A percentile compares a stretch with the other conserved stretches of the same genome.
Conservation (phyloP, 2,797 vertebrate species). For the Artibeus lituratus region DNA sequence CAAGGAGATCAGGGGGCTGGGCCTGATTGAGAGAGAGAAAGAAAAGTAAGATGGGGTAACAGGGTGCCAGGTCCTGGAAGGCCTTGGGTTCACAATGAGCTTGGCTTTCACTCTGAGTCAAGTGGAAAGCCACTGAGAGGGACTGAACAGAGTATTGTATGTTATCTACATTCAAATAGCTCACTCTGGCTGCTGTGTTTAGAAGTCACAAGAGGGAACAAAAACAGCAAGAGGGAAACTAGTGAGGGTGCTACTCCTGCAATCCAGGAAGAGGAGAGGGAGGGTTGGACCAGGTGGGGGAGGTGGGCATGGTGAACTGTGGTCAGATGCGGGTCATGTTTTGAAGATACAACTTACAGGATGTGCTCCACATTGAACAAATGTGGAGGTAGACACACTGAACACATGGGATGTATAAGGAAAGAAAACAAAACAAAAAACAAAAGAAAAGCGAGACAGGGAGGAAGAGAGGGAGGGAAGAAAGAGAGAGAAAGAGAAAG, state of each 20-base stretch:
- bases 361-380: not conserved
- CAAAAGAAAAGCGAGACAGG: too few species aligned
- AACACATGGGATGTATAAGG: not conserved
- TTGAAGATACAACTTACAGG: not conserved
- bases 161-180: not conserved
- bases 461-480: not conserved
- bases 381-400: too few species aligned
- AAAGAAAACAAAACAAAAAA: too few species aligned
- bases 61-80: too few species aligned
- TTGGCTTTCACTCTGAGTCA: not conserved
- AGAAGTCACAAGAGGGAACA: not conserved
- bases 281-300: not conserved
- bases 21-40: not conserved
- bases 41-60: not conserved
- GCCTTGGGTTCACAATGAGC: not conserved
- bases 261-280: not conserved
- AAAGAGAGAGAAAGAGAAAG: not conserved
- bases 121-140: not conserved
- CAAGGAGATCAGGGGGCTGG: not conserved
- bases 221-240: not conserved
- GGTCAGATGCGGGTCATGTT: not conserved
- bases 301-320: not conserved
- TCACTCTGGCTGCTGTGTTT: not conserved
- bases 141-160: not conserved
- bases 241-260: not conserved